These are phyloP conservation scores for Xestia c-nigrum DNA, from an alignment of 2,888 invertebrate genomes.

Conservation along the genomic window DNA sequence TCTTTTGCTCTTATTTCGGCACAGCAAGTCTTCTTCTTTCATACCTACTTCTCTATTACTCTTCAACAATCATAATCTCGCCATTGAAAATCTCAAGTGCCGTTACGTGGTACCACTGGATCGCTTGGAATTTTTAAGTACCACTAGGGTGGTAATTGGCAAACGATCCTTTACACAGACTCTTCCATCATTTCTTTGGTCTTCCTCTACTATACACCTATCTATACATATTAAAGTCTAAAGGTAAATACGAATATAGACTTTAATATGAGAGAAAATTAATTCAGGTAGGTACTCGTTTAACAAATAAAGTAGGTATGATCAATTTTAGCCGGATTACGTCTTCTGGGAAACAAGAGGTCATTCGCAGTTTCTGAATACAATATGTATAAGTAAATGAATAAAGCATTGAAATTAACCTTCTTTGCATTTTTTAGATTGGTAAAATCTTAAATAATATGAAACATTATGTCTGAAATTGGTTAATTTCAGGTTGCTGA, in stretches of 20 bases:
- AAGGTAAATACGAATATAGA: too few species aligned
- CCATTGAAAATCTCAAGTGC: too few species aligned
- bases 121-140: too few species aligned
- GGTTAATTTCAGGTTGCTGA: not conserved
- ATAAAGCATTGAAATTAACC: not conserved
- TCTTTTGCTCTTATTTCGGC: too few species aligned
- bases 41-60: too few species aligned
- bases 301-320: not conserved
- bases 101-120: too few species aligned
- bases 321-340: slow-evolving; percentile 11
- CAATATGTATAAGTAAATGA: not conserved
- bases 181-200: too few species aligned
- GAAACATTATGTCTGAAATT: not conserved
- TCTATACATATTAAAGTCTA: too few species aligned
- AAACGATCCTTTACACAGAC: not conserved
- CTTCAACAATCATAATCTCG: too few species aligned
- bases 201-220: not conserved
- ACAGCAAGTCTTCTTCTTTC: too few species aligned
- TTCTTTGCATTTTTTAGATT: not conserved
- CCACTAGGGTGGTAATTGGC: too few species aligned
- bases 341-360: slow-evolving; percentile 31
- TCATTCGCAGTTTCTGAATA: slow-evolving; percentile 11
- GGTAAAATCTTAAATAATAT: not conserved
- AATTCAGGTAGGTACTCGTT: slow-evolving; percentile 14
- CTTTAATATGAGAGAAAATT: slow-evolving; percentile 27